Base-by-base conservation (phyloP, 2,888 invertebrate species). In the Drosophila mayaguana region DNA sequence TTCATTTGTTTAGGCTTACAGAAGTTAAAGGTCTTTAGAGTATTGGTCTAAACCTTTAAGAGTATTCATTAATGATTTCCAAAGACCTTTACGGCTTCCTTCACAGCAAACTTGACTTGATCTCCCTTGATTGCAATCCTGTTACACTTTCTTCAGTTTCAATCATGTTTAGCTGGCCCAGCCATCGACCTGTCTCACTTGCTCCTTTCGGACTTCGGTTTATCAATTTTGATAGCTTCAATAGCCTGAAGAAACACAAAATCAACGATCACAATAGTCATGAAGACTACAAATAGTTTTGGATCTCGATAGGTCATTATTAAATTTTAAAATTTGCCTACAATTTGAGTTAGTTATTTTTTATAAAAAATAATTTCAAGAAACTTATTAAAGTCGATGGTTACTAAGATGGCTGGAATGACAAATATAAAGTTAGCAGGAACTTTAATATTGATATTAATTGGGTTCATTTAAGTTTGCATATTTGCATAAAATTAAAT, bases 241-340 rank as follows among this genome's bases (percentile, higher is more conserved):
- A 56, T 46, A 0, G 48, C 20, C 5, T 51, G n/a, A 0, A 51
- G n/a, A 3, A 75, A 48, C 12, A 72, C 6, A 7, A 43, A 48
- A 25, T 75, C 75, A 12, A 77, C 25, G 7, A 77, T n/a, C n/a
- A 77, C 18, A 3, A 77, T 51, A 11, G 72, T 50, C 51, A 75
- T 16, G 16, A 75, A 12, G 25, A 60, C 16, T 14, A 63, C 4
- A 11, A 66, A 9, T 14, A 59, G 2, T 12, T 54, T 45, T 8
- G 53, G 4, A 9, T 2, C 32, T 11, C 3, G 36, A 1, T 25
- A 18, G 7, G 4, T 3, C 75, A 75, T 75, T 55, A 3, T 59
- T 14, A 1, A 43, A 53, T 43, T 34, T 25, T 8, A 16, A n/a
- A 16, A n/a, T 11, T 54, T 54, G 18, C n/a, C 20, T 9, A 5